A percentile compares a stretch with the other conserved stretches of the same genome.
Conservation (phyloP, 2,113 vertebrate genomes). For the Zootoca vivipara region DNA sequence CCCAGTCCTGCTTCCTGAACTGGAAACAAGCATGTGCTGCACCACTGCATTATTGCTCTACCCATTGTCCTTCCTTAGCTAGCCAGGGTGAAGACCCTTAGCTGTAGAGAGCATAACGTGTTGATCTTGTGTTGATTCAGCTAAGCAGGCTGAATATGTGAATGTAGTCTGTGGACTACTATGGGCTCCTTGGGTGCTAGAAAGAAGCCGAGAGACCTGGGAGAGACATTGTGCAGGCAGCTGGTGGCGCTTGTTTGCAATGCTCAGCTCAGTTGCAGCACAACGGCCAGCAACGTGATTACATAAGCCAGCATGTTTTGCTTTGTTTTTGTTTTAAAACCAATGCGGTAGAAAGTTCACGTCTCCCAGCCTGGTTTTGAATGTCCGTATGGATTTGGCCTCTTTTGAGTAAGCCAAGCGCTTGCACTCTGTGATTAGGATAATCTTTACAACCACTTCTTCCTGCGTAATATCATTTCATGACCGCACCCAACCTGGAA, state of each 20-base stretch:
- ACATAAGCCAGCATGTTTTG: slow-evolving; percentile 7
- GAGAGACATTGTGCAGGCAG: neutral
- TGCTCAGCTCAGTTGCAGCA: neutral
- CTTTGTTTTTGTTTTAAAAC: slow-evolving; percentile 28
- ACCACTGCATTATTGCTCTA: neutral
- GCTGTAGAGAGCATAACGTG: too few species aligned
- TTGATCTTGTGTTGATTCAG: neutral
- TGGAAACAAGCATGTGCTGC: neutral
- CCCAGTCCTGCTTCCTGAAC: neutral
- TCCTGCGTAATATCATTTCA: slow-evolving; percentile 15
- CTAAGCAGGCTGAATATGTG: neutral
- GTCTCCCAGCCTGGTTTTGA: slow-evolving; percentile 16
- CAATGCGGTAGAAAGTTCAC: neutral
- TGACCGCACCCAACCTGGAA: slow-evolving; percentile 5
- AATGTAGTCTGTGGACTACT: neutral
- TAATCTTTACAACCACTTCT: slow-evolving; percentile 37
- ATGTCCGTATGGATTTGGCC: neutral
- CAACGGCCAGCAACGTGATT: neutral
- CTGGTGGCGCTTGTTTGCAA: neutral
- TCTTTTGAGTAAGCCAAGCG: neutral
- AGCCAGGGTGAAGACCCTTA: neutral
- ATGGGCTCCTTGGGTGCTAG: neutral
- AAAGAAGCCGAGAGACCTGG: neutral
- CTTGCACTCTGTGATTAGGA: slow-evolving; percentile 24
- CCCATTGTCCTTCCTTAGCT: neutral